Evolutionary conservation across 2,113 vertebrate species (phyloP), one percentile per base, ranked within the genome.

Genomic region (Lichenostomus cassidix): DNA sequence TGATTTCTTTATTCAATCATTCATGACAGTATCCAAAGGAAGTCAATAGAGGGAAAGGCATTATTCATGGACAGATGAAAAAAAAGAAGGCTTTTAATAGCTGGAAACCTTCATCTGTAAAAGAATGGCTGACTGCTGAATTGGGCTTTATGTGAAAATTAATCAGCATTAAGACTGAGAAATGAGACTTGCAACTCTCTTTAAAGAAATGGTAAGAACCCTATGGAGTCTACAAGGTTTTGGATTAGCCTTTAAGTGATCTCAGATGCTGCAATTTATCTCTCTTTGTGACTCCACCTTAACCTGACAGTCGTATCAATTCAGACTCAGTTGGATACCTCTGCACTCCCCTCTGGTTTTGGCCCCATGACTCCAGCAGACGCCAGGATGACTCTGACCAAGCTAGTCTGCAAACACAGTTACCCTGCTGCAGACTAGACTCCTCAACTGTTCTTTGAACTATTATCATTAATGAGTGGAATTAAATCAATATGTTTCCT

Each of bases 381-480:
- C 4, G 31, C 58, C 73, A 79, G 58, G 68, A 73, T 46, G 49
- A 77, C 41, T 89, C 67, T 80, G 47, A 80, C 37, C 49, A 92
- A 49, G 39, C 83, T 49, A 62, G 69, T 53, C 44, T 74, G 47
- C 74, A 92, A 91, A 7, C 46, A 65, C 7, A 64, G 70, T 59
- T 44, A 52, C 37, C 7, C 39, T 59, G 16, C 49, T 77, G 73
- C 89, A 74, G 78, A 95, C 82, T 60, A 75, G 76, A 85, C n/a
- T 77, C 69, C 83, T n/a, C 60, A 94, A 74, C 52, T 59, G 84
- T 80, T 91, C 94, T 97, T 71, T 93, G 92, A 96, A 96, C 76
- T 87, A 85, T 73, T 89, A 91, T 82, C 85, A 91, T 60, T 90
- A 94, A 91, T 77, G 52, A 87, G 67, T 75, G 49, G 60, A 96